A percentile compares a stretch with the other conserved stretches of the same genome.
These are phyloP conservation scores for Galbula dea DNA, from an alignment of 2,113 vertebrate genomes.

Conservation along the genomic window DNA sequence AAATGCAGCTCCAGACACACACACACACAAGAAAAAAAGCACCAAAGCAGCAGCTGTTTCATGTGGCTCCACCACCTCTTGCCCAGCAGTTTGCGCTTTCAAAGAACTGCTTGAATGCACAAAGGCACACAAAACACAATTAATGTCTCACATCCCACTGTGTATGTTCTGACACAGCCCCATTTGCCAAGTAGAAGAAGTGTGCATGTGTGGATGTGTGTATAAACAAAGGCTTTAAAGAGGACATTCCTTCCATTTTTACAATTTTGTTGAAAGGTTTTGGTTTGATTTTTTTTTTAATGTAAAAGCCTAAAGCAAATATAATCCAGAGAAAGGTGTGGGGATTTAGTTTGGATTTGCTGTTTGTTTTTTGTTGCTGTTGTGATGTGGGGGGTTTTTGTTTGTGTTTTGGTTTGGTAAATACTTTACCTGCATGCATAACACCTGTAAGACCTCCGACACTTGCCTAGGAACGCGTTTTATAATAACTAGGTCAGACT, in stretches of 20 bases:
- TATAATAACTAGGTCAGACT: not conserved
- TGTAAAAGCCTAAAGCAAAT: conserved; percentile 24
- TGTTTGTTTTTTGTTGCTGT: too few species aligned
- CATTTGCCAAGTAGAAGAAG: not conserved
- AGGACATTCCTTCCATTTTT: not conserved
- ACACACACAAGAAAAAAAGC: not conserved
- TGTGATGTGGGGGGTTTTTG: too few species aligned
- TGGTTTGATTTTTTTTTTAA: not conserved
- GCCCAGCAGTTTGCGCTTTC: not conserved
- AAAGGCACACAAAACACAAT: not conserved
- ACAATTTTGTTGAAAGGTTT: not conserved
- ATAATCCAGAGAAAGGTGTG: not conserved
- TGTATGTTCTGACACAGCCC: conserved; percentile 3
- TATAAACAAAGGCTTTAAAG: not conserved
- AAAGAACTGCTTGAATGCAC: conserved; percentile 15
- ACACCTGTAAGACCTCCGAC: not conserved
- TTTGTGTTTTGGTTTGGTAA: too few species aligned
- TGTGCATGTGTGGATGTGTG: not conserved
- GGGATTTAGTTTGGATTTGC: too few species aligned
- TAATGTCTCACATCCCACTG: not conserved
- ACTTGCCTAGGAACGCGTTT: not conserved
- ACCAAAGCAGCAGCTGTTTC: conserved; percentile 32
- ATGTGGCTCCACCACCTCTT: conserved; percentile 62
- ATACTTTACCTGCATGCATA: not conserved
- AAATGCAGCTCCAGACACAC: not conserved